These are phyloP conservation scores for Ashinkailepas kermadecensis DNA, from an alignment of 2,888 invertebrate species.

Conservation along the genomic window DNA sequence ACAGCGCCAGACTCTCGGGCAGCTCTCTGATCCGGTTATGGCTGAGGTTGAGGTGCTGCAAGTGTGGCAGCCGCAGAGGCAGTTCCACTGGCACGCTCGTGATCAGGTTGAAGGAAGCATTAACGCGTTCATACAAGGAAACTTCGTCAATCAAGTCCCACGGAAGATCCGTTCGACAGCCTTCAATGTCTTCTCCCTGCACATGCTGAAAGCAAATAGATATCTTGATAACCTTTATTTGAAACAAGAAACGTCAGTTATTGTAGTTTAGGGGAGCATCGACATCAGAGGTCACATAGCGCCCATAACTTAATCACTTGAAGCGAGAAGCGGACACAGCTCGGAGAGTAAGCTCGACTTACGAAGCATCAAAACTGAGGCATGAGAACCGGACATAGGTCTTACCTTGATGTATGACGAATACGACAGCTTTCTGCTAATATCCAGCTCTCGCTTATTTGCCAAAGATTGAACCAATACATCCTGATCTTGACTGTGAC, in stretches of 20 bases:
- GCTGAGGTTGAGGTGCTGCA: constrained; percentile 59
- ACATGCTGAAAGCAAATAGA: constrained; percentile 28
- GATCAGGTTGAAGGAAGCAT: constrained; percentile 33
- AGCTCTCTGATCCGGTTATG: constrained; percentile 61
- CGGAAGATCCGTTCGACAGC: constrained; percentile 31
- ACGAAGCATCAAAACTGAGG: neutral
- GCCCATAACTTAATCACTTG: neutral
- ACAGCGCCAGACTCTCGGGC: constrained; percentile 59
- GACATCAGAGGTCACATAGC: neutral
- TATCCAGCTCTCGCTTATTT: neutral
- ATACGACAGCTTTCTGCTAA: neutral
- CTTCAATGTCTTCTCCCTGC: constrained; percentile 32
- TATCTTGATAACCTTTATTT: neutral
- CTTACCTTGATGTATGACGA: neutral
- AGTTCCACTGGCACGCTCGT: constrained; percentile 31
- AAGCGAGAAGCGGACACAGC: no score
- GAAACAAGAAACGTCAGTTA: neutral
- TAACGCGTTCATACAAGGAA: constrained; percentile 31
- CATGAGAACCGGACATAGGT: neutral
- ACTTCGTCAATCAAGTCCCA: constrained; percentile 31
- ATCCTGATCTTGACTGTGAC: neutral
- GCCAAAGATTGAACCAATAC: neutral
- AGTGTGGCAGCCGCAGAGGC: constrained; percentile 53
- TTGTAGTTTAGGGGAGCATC: neutral
- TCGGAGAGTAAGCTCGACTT: neutral